These are phyloP conservation scores for Staurois parvus DNA, from an alignment of 2,797 vertebrate species.

Conservation along the genomic window DNA sequence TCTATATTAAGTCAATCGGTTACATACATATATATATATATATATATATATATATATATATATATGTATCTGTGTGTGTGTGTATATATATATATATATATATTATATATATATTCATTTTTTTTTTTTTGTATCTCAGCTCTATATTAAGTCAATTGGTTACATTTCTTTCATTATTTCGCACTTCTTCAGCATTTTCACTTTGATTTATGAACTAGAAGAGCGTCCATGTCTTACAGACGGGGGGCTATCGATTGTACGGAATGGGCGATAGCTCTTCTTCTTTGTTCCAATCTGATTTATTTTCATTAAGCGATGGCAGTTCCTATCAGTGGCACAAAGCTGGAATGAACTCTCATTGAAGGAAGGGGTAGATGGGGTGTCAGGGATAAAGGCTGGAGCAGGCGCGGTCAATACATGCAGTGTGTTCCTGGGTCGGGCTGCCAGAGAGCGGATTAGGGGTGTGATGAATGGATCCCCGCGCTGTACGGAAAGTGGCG, in stretches of 20 bases:
- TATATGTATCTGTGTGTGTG: too few relatives aligned
- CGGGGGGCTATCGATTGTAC: not conserved
- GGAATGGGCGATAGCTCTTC: not conserved
- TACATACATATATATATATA: too few relatives aligned
- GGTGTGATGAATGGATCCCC: not conserved
- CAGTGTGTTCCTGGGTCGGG: not conserved
- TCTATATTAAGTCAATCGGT: too few relatives aligned
- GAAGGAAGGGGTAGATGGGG: not conserved
- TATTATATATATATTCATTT: too few relatives aligned
- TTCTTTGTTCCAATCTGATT: constrained; percentile 33
- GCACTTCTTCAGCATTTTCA: not conserved
- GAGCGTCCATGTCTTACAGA: not conserved
- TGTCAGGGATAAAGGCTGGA: constrained; percentile 2
- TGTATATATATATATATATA: too few relatives aligned
- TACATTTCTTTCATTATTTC: not conserved
- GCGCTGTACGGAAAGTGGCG: not conserved
- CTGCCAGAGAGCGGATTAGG: not conserved
- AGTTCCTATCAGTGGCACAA: not conserved
- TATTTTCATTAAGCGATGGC: constrained; percentile 32
- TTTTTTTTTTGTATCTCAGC: too few relatives aligned
- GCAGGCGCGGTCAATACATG: not conserved
- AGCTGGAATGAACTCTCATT: constrained; percentile 1
- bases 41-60: too few relatives aligned
- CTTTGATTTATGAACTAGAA: constrained; percentile 23
- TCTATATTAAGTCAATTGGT: not conserved